These are phyloP conservation scores for Brenthis hecate DNA, from an alignment of 2,888 invertebrate genomes.

Conservation along the genomic window DNA sequence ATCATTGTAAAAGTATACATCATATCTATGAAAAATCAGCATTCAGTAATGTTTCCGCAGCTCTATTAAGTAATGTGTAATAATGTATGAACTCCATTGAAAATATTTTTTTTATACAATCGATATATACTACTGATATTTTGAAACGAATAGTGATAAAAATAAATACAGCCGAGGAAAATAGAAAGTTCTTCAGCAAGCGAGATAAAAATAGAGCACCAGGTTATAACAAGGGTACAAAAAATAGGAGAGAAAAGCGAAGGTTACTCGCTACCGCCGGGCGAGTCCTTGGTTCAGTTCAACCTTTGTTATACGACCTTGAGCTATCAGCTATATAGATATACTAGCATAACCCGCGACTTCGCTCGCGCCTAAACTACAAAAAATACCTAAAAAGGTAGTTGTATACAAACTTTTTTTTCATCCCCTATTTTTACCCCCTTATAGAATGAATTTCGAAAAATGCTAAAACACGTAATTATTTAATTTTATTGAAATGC, in stretches of 20 bases:
- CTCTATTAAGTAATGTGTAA: too few species aligned
- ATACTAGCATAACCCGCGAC: too few species aligned
- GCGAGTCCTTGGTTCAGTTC: conserved; percentile 53
- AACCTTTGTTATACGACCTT: conserved; percentile 55
- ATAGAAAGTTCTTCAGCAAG: conserved; percentile 40
- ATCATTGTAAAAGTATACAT: conserved; percentile 25
- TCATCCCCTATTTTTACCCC: too few species aligned
- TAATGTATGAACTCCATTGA: too few species aligned
- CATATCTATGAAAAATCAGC: background rate
- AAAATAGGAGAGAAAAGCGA: conserved; percentile 52
- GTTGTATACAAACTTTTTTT: too few species aligned
- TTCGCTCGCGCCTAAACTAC: too few species aligned
- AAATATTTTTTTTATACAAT: too few species aligned
- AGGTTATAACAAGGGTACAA: conserved; percentile 44
- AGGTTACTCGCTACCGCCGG: conserved; percentile 57
- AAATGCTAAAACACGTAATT: too few species aligned
- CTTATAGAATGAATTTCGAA: too few species aligned
- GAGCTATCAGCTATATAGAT: conserved; percentile 15
- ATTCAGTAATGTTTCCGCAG: background rate
- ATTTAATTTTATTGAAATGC: too few species aligned
- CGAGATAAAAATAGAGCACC: conserved; percentile 49
- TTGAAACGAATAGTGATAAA: conserved; percentile 21
- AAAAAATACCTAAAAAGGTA: too few species aligned
- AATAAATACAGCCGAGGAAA: conserved; percentile 29
- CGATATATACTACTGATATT: conserved; percentile 1